phyloP scores from a whole-genome alignment of 1,140 invertebrate species.

The Harlomillsia oculata region DNA sequence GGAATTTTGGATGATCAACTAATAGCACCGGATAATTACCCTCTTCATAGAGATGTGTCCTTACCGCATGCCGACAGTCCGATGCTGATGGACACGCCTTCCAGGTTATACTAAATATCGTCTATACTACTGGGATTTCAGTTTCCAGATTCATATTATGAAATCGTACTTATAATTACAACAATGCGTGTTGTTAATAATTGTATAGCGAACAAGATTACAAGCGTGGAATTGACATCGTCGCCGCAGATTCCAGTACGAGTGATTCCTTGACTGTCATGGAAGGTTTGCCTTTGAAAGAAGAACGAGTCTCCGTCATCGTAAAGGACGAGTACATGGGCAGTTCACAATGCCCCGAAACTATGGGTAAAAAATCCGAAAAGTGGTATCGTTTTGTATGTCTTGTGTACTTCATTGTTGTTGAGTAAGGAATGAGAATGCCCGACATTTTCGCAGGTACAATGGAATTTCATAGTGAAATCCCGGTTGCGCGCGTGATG shows the following conservation, averaged over 20 bases:
- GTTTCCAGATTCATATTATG: not conserved
- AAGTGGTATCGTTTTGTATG: not conserved
- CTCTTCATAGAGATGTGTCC: conserved; percentile 6
- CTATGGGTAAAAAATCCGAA: not conserved
- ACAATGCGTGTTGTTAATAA: not conserved
- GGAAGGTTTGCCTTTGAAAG: not conserved
- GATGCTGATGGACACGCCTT: conserved; percentile 9
- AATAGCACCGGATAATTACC: conserved; percentile 8
- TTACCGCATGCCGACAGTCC: conserved; percentile 8
- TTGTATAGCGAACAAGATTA: conserved; percentile 19
- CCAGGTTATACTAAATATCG: not conserved
- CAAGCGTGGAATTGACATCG: conserved; percentile 24
- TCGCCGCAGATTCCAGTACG: conserved; percentile 32
- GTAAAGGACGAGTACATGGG: conserved; percentile 30
- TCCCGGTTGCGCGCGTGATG: not conserved
- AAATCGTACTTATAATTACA: not conserved
- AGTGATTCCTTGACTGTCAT: not conserved
- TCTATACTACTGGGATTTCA: not conserved
- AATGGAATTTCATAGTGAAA: not conserved
- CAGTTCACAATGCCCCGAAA: not conserved
- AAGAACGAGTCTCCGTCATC: conserved; percentile 31
- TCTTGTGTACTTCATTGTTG: too few relatives aligned
- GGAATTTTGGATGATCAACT: conserved; percentile 14
- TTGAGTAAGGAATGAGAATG: too few relatives aligned
- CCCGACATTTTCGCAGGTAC: not conserved